Conservation (phyloP, 2,113 vertebrate species). For the Nerophis ophidion region DNA sequence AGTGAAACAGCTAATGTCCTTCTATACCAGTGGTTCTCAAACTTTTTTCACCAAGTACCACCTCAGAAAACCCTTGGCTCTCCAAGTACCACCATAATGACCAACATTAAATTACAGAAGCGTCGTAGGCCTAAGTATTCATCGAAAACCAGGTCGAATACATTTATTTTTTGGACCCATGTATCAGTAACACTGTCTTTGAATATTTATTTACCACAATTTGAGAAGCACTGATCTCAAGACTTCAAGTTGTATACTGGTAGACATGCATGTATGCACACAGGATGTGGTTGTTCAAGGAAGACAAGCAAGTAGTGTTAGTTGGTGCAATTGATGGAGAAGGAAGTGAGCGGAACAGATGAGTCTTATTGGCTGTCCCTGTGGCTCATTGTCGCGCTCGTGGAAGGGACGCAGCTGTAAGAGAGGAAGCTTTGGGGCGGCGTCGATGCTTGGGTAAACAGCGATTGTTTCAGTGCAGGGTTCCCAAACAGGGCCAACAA, state of each 20-base stretch:
- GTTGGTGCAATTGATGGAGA: slow-evolving; percentile 37
- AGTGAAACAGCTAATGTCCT: too few relatives aligned
- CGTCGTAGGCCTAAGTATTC: too few relatives aligned
- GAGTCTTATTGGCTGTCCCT: slow-evolving; percentile 55
- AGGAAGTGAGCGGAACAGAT: slow-evolving; percentile 30
- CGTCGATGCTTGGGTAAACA: slow-evolving; percentile 82
- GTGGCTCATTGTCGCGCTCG: slow-evolving; percentile 70
- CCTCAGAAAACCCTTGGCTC: too few relatives aligned
- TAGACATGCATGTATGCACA: slow-evolving; percentile 34
- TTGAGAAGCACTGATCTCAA: too few relatives aligned
- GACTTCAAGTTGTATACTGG: slow-evolving; percentile 28
- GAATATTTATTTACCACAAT: too few relatives aligned
- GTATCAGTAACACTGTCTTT: too few relatives aligned
- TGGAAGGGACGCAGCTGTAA: slow-evolving; percentile 79
- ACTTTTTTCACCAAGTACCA: too few relatives aligned
- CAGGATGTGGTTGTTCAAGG: slow-evolving; percentile 30
- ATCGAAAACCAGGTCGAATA: too few relatives aligned
- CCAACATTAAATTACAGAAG: too few relatives aligned
- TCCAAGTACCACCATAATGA: too few relatives aligned
- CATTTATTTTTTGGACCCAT: neutral
- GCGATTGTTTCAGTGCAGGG: slow-evolving; percentile 77
- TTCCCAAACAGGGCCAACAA: slow-evolving; percentile 78
- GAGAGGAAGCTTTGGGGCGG: slow-evolving; percentile 71
- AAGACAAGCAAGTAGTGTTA: slow-evolving; percentile 33
- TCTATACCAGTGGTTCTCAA: too few relatives aligned